Evolutionary conservation across 2,888 invertebrate genomes (phyloP).

Genomic region (Hypolimnas misippus): DNA sequence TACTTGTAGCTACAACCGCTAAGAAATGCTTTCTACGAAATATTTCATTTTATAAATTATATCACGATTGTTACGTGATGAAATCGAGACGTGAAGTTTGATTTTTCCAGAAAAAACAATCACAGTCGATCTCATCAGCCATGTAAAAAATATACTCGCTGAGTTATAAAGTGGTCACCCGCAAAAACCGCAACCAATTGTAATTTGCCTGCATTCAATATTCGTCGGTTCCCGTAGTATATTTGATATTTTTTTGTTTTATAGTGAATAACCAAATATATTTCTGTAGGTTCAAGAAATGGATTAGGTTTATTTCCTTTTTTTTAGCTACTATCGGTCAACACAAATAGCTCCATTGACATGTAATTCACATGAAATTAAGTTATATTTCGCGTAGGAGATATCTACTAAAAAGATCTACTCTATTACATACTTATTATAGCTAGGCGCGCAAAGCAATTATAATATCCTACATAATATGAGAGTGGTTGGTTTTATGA

Average conservation of each 20-base stretch:
- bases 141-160: constrained; percentile 7
- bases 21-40: not conserved
- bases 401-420: no score
- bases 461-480: no score
- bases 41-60: not conserved
- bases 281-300: no score
- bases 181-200: constrained; percentile 24
- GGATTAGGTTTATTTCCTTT: no score
- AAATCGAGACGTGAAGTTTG: not conserved
- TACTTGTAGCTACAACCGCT: not conserved
- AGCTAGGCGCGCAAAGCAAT: no score
- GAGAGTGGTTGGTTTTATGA: no score
- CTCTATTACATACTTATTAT: no score
- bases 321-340: no score
- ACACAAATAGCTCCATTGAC: no score
- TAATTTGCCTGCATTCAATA: constrained; percentile 20
- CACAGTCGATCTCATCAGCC: not conserved
- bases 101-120: not conserved
- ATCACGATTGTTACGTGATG: not conserved
- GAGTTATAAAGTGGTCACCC: constrained; percentile 21
- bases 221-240: constrained; percentile 8
- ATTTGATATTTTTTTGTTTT: constrained; percentile 2
- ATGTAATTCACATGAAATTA: no score
- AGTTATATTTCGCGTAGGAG: no score
- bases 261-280: no score